Evolutionary conservation across 92 coral and sea anemone genomes (phyloP).

Genomic region (Parazoanthus atlanticus): DNA sequence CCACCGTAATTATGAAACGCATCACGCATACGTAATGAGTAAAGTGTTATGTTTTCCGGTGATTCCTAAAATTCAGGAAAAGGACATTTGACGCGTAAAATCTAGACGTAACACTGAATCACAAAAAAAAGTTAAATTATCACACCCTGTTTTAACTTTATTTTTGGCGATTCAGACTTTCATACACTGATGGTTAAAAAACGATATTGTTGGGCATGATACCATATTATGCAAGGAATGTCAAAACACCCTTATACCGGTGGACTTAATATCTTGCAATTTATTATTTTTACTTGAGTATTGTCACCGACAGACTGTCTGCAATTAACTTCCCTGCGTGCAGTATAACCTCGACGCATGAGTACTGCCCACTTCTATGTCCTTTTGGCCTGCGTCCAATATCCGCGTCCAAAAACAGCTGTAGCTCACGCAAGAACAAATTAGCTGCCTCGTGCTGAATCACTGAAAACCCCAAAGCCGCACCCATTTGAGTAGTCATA

Average conservation of each 20-base stretch:
- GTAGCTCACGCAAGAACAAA: slow-evolving; percentile 24
- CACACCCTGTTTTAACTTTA: background rate
- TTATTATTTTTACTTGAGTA: background rate
- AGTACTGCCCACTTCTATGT: slow-evolving; percentile 10
- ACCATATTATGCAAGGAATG: background rate
- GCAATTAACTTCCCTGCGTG: slow-evolving; percentile 11
- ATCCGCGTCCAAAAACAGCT: slow-evolving; percentile 3
- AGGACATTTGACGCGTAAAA: background rate
- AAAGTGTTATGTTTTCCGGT: background rate
- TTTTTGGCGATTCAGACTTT: background rate
- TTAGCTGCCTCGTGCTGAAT: background rate
- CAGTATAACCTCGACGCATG: slow-evolving; percentile 1
- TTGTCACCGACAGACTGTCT: slow-evolving; percentile 28
- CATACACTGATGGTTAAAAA: background rate
- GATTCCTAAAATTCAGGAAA: background rate
- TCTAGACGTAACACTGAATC: background rate
- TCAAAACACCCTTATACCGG: slow-evolving; percentile 1
- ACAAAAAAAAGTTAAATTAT: background rate
- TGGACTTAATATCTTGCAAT: background rate
- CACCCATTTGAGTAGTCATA: slow-evolving; percentile 1
- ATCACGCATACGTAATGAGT: slow-evolving; percentile 21
- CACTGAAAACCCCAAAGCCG: background rate
- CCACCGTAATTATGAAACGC: background rate
- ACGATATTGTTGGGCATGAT: background rate
- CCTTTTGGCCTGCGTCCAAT: slow-evolving; percentile 17